Percentiles rank a stretch among this genome's conserved stretches.
These are phyloP conservation scores for Zaprionus ornatus DNA, from an alignment of 1,140 invertebrate genomes.

Conservation along the genomic window DNA sequence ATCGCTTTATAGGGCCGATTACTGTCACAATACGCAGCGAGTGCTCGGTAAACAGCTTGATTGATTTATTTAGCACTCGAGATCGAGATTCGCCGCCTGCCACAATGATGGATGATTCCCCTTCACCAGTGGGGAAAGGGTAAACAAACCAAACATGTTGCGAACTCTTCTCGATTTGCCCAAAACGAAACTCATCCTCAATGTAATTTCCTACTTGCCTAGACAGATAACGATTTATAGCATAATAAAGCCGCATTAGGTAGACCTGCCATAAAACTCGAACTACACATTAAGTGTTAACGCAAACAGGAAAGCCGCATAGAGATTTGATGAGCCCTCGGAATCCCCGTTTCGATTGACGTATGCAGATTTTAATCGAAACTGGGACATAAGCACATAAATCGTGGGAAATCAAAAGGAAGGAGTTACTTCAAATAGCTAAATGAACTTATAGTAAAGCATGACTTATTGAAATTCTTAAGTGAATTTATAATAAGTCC, in stretches of 20 bases:
- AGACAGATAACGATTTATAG: conserved; percentile 5
- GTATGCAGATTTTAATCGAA: neutral
- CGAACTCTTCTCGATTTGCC: neutral
- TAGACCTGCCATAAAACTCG: neutral
- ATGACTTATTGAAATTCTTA: neutral
- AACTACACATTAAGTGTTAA: neutral
- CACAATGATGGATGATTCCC: neutral
- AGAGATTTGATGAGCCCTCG: neutral
- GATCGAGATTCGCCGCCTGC: neutral
- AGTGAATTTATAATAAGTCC: neutral
- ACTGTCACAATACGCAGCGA: conserved; percentile 27
- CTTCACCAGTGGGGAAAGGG: neutral
- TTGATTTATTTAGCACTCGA: conserved; percentile 37
- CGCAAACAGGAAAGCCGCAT: neutral
- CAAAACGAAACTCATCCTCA: neutral
- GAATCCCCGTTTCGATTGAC: neutral
- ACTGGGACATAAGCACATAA: neutral
- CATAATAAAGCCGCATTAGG: neutral
- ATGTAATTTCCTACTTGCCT: neutral
- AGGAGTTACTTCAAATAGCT: neutral
- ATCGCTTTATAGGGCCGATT: conserved; percentile 35
- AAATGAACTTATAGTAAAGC: neutral
- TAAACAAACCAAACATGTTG: neutral
- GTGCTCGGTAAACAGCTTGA: conserved; percentile 52
- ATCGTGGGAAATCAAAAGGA: neutral